Percentiles rank a stretch among this genome's conserved stretches.
phyloP scores from a whole-genome alignment of 2,797 vertebrate genomes.

The Graptemys geographica region DNA sequence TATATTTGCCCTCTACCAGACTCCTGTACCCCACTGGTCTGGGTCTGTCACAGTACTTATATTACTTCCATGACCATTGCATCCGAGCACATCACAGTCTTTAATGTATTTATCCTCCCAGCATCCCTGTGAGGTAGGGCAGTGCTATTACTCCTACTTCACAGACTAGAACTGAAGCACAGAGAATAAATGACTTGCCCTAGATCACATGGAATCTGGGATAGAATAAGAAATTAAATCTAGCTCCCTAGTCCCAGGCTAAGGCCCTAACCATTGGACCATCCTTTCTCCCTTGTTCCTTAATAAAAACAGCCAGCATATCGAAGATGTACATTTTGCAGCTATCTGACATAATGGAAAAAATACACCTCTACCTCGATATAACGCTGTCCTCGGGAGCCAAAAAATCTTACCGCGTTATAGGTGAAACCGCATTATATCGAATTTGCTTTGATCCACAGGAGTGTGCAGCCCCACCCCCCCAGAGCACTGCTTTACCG shows the following conservation, averaged over 20 bases:
- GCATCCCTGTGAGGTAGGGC: not conserved
- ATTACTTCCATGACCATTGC: not conserved
- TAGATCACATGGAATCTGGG: not conserved
- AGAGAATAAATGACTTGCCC: not conserved
- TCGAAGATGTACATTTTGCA: not conserved
- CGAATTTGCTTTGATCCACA: no score
- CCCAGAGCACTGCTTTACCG: no score
- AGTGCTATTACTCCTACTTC: not conserved
- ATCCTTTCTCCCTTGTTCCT: not conserved
- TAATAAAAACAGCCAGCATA: not conserved
- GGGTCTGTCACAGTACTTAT: not conserved
- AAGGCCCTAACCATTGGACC: not conserved
- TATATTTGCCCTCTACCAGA: no score
- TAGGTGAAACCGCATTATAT: no score
- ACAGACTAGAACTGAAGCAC: not conserved
- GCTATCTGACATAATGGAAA: not conserved
- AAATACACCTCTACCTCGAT: not conserved
- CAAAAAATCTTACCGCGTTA: no score
- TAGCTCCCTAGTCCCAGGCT: not conserved
- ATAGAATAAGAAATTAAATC: not conserved
- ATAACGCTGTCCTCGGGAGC: no score
- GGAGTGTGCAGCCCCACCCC: no score
- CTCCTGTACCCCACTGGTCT: no score
- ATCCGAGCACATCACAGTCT: conserved; percentile 13
- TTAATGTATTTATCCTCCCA: not conserved